These are phyloP conservation scores for Philotrypesis tridentata DNA, from an alignment of 1,140 invertebrate species.

Conservation along the genomic window DNA sequence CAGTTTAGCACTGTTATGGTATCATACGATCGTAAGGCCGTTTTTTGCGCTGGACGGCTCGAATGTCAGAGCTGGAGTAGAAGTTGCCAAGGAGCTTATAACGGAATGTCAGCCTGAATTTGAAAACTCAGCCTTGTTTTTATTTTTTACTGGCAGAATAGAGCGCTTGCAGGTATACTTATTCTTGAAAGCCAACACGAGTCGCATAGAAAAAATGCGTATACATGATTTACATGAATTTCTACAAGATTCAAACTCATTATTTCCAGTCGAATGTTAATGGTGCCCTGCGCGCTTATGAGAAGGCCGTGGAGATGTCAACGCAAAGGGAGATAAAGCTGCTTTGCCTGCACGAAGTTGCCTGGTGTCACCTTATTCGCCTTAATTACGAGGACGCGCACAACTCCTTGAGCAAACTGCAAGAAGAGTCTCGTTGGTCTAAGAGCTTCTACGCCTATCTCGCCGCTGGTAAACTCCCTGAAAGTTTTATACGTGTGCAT, in stretches of 20 bases:
- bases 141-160: constrained; percentile 82
- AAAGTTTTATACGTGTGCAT: background rate
- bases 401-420: constrained; percentile 76
- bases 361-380: constrained; percentile 82
- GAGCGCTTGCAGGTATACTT: constrained; percentile 80
- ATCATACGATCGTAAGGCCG: constrained; percentile 83
- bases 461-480: constrained; percentile 74
- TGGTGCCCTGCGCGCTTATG: constrained; percentile 77
- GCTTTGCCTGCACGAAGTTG: constrained; percentile 82
- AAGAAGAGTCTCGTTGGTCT: constrained; percentile 80
- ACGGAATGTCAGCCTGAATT: constrained; percentile 77
- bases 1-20: constrained; percentile 82
- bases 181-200: too few species aligned
- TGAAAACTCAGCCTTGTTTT: constrained; percentile 79
- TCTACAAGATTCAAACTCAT: too few species aligned
- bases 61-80: constrained; percentile 77
- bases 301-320: constrained; percentile 77
- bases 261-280: constrained; percentile 78
- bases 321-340: constrained; percentile 81
- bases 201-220: too few species aligned
- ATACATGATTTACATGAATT: too few species aligned
- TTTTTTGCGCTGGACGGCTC: constrained; percentile 82
- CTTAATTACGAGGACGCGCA: constrained; percentile 78
- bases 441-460: constrained; percentile 83
- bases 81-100: constrained; percentile 77